Conservation (phyloP, 2,888 invertebrate genomes). For the Cancer borealis region DNA sequence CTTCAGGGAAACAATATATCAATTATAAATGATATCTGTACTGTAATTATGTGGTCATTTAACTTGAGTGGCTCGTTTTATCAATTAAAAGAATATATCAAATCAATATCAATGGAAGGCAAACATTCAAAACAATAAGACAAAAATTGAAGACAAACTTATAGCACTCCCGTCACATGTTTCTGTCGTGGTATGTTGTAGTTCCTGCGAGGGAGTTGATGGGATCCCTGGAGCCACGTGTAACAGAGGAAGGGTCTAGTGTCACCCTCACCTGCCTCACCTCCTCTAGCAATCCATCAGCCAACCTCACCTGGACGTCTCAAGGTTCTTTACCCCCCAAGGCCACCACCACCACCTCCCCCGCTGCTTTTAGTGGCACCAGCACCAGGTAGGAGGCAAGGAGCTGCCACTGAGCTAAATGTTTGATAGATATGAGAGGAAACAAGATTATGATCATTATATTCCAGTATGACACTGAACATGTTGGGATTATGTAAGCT, state of each 20-base stretch:
- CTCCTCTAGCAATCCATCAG: conserved; percentile 94
- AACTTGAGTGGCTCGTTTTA: neutral
- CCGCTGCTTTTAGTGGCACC: conserved; percentile 85
- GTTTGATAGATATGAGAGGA: neutral
- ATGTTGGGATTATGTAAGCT: neutral
- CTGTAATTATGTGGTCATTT: neutral
- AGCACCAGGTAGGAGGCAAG: conserved; percentile 84
- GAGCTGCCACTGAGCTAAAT: neutral
- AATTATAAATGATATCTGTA: neutral
- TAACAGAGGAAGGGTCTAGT: conserved; percentile 83
- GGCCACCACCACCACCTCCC: conserved; percentile 79
- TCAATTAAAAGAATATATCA: no score
- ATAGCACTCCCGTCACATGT: neutral
- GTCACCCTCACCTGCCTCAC: conserved; percentile 93
- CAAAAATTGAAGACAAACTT: neutral
- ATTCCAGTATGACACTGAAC: neutral
- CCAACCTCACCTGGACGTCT: conserved; percentile 92
- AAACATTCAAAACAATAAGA: neutral
- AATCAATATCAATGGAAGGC: neutral
- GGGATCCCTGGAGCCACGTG: conserved; percentile 82
- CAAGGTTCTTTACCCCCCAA: conserved; percentile 87
- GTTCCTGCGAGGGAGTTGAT: conserved; percentile 90
- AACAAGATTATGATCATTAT: neutral
- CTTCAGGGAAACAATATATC: neutral
- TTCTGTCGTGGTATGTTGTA: neutral